Conservation (phyloP, 2,797 vertebrate species). For the Crypturellus tataupa region DNA sequence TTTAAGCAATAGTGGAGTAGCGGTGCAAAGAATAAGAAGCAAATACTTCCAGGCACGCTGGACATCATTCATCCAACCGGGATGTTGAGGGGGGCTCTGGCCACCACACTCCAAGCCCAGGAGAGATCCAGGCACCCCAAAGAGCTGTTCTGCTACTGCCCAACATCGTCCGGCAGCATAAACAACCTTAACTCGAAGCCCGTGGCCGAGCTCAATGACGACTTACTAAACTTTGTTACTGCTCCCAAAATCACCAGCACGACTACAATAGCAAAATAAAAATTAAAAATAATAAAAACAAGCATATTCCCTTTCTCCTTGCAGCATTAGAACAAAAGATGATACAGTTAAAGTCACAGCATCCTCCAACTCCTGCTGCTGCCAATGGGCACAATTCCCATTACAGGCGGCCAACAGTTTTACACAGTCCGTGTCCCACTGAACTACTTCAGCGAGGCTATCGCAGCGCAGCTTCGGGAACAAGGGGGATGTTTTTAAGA, state of each 20-base stretch:
- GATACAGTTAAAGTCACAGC: neutral
- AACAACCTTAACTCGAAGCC: neutral
- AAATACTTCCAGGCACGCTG: rapidly evolving
- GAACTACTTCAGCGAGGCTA: neutral
- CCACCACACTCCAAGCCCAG: neutral
- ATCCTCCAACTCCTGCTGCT: neutral
- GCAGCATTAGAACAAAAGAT: neutral
- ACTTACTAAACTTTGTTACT: neutral
- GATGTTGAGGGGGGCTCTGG: rapidly evolving
- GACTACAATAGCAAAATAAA: neutral
- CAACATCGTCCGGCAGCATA: neutral
- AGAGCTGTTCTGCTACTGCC: neutral
- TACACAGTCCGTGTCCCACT: neutral
- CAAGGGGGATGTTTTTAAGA: neutral
- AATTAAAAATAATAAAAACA: neutral
- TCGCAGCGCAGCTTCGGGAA: neutral
- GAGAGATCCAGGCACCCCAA: neutral
- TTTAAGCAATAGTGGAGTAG: neutral
- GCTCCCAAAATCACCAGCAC: neutral
- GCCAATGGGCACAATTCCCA: neutral
- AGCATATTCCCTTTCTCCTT: neutral
- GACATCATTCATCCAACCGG: neutral
- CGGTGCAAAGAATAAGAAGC: neutral
- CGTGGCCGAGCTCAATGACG: neutral
- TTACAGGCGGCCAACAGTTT: neutral